Evolutionary conservation across 2,888 invertebrate genomes (phyloP), one percentile per base, ranked within the genome.

Genomic region (Coelogynopora nodosa): DNA sequence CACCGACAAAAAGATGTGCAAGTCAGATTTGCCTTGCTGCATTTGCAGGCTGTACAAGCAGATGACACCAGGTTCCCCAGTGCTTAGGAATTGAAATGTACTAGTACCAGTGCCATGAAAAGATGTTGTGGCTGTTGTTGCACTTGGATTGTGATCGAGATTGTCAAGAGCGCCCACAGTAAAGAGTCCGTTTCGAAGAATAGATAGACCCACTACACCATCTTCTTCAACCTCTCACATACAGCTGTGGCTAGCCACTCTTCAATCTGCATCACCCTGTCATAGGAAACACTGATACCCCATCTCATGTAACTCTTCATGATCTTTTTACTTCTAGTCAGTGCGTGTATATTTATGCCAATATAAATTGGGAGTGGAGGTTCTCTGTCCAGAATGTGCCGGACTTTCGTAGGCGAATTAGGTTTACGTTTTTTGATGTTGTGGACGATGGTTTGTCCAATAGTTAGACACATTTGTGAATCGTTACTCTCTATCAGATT

Each of bases 391-490:
- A 49, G 49, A 49, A 18, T 49, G n/a, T 49, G 49, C 49, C 49
- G 18, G 49, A 49, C 49, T 49, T 49, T 49, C 49, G 49, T 49
- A 49, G 49, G 49, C 49, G 18, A 86, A 27, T 18, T 27, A 13
- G 29, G 26, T 30, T 18, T 31, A n/a, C 31, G 23, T 31, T 27
- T 67, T 67, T 80, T 86, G 26, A 10, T 13, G 0, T 86, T 87
- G 80, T 31, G 0, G 10, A n/a, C 0, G 18, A 85, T 26, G 23
- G 27, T 27, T 30, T 85, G 85, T 26, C 82, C 18, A n/a, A 83
- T 85, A 29, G 85, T 29, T 23, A 85, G 82, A 83, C 30, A 26
- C 27, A 81, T 10, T 28, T 26, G 82, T 84, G 85, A n/a, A 30
- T 27, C 28, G 26, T 26, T 18, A 23, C 18, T 27, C n/a, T n/a